Evolutionary conservation across 2,888 invertebrate species (phyloP).

Genomic region (Andrena camellia): DNA sequence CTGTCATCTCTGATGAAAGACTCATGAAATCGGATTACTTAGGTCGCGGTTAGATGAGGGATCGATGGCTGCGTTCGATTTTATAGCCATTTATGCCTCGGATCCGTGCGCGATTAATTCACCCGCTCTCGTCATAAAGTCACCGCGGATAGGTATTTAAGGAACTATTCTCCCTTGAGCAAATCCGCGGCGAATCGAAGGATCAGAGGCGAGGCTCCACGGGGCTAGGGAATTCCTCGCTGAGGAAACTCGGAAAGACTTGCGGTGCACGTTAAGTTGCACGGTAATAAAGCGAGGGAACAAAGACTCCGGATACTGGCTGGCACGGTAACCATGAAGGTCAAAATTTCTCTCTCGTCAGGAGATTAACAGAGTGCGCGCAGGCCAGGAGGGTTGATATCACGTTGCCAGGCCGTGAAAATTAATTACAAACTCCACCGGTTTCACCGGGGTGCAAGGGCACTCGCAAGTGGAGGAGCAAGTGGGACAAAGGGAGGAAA

Average conservation of each 20-base stretch:
- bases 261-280: constrained; percentile 37
- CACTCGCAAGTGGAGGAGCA: constrained; percentile 34
- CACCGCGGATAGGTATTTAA: not conserved
- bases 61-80: not conserved
- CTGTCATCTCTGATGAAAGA: no score
- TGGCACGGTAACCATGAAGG: constrained; percentile 60
- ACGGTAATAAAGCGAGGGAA: constrained; percentile 51
- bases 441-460: constrained; percentile 20
- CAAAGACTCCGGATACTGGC: constrained; percentile 48
- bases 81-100: not conserved
- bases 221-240: constrained; percentile 17
- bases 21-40: no score
- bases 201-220: not conserved
- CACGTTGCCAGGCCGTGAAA: constrained; percentile 58
- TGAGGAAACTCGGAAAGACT: constrained; percentile 31
- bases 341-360: constrained; percentile 63
- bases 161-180: not conserved
- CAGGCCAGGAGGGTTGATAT: constrained; percentile 54
- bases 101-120: not conserved
- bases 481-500: not conserved
- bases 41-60: no score
- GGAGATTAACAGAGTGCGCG: constrained; percentile 59
- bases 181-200: constrained; percentile 16
- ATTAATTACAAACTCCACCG: constrained; percentile 67
- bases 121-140: not conserved